These are phyloP conservation scores for Rhorus exstirpatorius DNA, from an alignment of 2,888 invertebrate genomes.

Conservation along the genomic window DNA sequence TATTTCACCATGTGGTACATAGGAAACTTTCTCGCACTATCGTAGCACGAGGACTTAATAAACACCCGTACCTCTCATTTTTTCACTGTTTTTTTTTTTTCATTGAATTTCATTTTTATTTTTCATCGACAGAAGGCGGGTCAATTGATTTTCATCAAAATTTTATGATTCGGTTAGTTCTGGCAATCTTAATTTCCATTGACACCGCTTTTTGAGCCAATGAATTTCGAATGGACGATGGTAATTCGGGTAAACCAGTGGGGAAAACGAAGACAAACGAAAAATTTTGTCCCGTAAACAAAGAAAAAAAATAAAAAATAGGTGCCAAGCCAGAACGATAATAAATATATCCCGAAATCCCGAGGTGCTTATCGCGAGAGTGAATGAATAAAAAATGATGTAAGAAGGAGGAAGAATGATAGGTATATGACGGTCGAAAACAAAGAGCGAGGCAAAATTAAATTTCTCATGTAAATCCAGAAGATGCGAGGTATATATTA, in stretches of 20 bases:
- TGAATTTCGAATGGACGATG: no score
- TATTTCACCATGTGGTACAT: no score
- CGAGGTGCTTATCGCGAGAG: constrained; percentile 27
- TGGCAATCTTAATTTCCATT: no score
- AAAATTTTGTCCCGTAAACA: not conserved
- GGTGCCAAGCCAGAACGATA: no score
- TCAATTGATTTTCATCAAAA: no score
- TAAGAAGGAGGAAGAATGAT: constrained; percentile 36
- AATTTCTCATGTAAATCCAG: constrained; percentile 80
- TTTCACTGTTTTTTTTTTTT: not conserved
- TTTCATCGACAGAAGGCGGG: no score
- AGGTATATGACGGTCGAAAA: constrained; percentile 37
- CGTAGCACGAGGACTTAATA: no score
- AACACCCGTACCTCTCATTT: not conserved
- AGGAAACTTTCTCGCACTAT: no score
- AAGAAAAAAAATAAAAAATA: not conserved
- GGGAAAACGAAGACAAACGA: not conserved
- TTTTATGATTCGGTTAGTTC: no score
- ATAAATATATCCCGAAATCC: constrained; percentile 29
- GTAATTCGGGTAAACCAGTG: no score
- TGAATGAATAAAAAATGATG: constrained; percentile 53
- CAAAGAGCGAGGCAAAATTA: constrained; percentile 71
- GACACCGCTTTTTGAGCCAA: no score
- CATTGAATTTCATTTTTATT: no score
- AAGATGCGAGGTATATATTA: constrained; percentile 17